Conservation (phyloP, 2,797 vertebrate genomes). For the Salmo trutta region DNA sequence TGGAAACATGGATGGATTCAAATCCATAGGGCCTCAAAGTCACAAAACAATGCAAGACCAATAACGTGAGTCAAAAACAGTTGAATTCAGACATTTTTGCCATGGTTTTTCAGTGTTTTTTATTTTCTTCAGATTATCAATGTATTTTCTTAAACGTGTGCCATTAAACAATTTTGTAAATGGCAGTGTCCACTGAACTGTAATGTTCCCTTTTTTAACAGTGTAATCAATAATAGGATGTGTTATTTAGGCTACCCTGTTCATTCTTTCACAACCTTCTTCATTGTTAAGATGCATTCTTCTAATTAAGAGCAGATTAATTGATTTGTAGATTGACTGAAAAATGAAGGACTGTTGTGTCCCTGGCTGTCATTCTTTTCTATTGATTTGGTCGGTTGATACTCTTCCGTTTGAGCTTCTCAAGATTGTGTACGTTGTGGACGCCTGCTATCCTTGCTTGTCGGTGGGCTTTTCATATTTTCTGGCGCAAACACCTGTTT, state of each 20-base stretch:
- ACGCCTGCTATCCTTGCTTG: background rate
- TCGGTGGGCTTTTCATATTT: background rate
- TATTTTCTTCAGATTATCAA: constrained; percentile 3
- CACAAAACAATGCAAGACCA: no score
- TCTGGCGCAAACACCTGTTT: background rate
- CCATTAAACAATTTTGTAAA: constrained; percentile 14
- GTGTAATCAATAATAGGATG: constrained; percentile 1
- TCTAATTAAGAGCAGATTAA: constrained; percentile 4
- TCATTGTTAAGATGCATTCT: background rate
- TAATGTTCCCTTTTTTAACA: background rate
- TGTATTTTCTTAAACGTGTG: constrained; percentile 11
- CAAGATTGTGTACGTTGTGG: background rate
- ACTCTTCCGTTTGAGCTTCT: background rate
- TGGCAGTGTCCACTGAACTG: background rate
- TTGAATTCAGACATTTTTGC: background rate
- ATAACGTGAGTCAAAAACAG: no score
- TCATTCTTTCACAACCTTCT: background rate
- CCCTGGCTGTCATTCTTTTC: background rate
- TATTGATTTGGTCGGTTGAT: background rate
- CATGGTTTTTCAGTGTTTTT: background rate
- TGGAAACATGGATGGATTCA: background rate
- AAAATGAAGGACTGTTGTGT: background rate
- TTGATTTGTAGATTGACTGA: background rate
- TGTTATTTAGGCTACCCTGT: background rate
- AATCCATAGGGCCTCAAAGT: background rate